These are phyloP conservation scores for Micromys minutus DNA, from an alignment of 2,113 vertebrate genomes.

Conservation along the genomic window DNA sequence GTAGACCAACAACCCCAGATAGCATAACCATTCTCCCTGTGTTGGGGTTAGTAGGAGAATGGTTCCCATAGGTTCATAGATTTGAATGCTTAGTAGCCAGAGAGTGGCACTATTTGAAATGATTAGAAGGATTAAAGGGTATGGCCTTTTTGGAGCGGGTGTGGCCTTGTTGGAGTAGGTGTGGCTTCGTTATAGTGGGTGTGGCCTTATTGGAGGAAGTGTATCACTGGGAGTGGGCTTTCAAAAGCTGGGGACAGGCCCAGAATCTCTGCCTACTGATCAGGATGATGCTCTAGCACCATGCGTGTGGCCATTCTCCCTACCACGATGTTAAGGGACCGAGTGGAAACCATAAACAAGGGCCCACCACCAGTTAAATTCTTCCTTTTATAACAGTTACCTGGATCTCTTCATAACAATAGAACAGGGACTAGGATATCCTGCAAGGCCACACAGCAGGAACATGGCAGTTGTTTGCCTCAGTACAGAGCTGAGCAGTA, in stretches of 20 bases:
- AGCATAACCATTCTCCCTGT: neutral
- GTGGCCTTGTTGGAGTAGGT: neutral
- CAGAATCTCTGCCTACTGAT: neutral
- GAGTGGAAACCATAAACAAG: neutral
- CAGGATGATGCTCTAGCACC: neutral
- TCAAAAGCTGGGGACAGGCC: neutral
- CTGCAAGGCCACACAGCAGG: too few relatives aligned
- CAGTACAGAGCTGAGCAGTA: neutral
- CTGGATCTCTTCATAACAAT: neutral
- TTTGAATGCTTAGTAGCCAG: neutral
- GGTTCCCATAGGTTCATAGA: too few relatives aligned
- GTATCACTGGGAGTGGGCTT: neutral
- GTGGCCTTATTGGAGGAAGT: neutral
- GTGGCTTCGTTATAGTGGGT: too few relatives aligned
- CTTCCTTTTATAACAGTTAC: neutral
- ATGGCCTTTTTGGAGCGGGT: neutral
- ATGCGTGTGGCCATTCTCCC: rapidly evolving
- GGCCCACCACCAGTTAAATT: neutral
- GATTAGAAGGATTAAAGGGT: neutral
- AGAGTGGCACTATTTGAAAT: too few relatives aligned
- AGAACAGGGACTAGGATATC: neutral
- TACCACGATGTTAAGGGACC: neutral
- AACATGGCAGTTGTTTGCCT: neutral
- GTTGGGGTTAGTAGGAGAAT: neutral
- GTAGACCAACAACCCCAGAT: neutral